Base-by-base conservation (phyloP, 2,797 vertebrate species). In the Trachurus trachurus region DNA sequence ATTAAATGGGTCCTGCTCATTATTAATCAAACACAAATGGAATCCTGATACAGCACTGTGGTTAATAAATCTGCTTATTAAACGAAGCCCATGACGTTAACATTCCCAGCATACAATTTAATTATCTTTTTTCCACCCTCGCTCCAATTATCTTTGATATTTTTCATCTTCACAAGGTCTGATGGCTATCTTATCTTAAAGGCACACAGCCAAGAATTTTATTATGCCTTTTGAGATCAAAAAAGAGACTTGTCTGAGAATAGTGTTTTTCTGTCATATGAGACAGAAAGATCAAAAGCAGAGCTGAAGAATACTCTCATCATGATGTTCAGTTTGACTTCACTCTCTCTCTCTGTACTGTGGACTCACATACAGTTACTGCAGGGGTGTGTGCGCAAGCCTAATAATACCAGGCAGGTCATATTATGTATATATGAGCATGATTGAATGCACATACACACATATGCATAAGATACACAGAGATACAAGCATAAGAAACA, bases 21-120 rank as follows among this genome's bases (percentile, higher is more conserved):
- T 93, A 91, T 93, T 89, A 91, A 93, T 94, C 82, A 92, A 88
- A 88, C 72, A 88, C 82, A 93, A 91, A 93, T 92, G 79, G 78
- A 92, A 87, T 80, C 89, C 82, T 90, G 87, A 92, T 92, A 86
- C 76, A 81, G 80, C 80, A 76, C 77, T 73, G 79, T 74, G 80
- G 88, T 90, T 90, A 92, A 93, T 92, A 87, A 89, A 87, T 90
- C 75, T 92, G 83, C 83, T 87, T 91, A 93, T 92, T 89, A 92
- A 94, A 88, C 59, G 42, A 79, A 85, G 85, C 75, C 82, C 63
- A 74, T 82, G 78, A 74, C 40, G 70, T 91, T 91, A 90, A 92
- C 82, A 85, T 88, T 88, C 80, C 80, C 81, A 72, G 84, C 82
- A 84, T 90, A 82, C 88, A 89, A 91, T 93, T 92, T 87, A 91